Percentiles rank a stretch among this genome's conserved stretches.
Conservation (phyloP, 2,113 vertebrate genomes). For the Microcebus griseorufus region DNA sequence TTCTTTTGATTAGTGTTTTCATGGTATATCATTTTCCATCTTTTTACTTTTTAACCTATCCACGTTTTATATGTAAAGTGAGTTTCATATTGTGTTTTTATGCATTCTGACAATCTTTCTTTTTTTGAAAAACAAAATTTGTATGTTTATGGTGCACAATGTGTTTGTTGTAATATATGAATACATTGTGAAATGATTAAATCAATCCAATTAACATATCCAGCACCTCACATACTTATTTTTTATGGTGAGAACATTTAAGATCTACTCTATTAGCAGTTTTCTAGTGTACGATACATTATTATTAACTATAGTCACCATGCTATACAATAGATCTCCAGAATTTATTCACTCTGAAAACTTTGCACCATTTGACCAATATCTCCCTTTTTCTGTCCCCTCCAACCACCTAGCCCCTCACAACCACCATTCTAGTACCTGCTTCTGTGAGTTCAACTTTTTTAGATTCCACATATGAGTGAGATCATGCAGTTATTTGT, state of each 20-base stretch:
- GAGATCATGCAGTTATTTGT: background rate
- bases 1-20: background rate
- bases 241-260: background rate
- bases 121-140: background rate
- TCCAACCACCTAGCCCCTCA: background rate
- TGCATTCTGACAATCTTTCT: background rate
- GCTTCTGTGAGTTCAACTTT: background rate
- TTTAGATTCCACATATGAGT: background rate
- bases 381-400: background rate
- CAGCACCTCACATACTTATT: background rate
- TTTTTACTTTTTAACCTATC: background rate
- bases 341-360: background rate
- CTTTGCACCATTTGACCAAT: background rate
- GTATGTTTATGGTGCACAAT: background rate
- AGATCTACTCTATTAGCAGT: background rate
- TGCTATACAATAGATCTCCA: background rate
- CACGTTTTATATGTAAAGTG: background rate
- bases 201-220: background rate
- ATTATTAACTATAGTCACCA: background rate
- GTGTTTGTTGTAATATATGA: background rate
- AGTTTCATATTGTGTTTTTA: background rate
- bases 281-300: background rate
- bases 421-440: background rate
- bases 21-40: background rate
- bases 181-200: background rate